Percentiles rank a stretch among this genome's conserved stretches.
Evolutionary conservation across 2,888 invertebrate species (phyloP).

Genomic region (Ectobius pallidus): DNA sequence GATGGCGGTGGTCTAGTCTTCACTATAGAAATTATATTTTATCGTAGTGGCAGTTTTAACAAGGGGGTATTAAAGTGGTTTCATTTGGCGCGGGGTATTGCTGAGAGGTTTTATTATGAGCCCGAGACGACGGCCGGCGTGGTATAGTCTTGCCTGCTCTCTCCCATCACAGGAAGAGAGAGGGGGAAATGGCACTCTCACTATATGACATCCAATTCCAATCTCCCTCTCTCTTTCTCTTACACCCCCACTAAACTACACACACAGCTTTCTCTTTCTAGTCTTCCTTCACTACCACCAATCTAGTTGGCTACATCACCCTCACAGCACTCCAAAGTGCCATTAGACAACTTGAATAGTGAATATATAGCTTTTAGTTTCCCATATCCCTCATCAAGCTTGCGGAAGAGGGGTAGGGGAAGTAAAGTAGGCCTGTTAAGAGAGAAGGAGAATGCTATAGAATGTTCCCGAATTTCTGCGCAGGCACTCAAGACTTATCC

Average conservation of each 20-base stretch:
- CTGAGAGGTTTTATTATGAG: slow-evolving; percentile 35
- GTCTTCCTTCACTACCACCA: slow-evolving; percentile 27
- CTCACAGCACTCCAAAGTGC: slow-evolving; percentile 37
- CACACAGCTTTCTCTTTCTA: slow-evolving; percentile 2
- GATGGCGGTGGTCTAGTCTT: neutral
- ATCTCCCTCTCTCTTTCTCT: slow-evolving; percentile 11
- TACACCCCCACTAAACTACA: slow-evolving; percentile 19
- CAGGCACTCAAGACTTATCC: no score
- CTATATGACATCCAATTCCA: slow-evolving; percentile 38
- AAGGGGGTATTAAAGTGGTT: slow-evolving; percentile 39
- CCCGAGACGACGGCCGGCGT: neutral
- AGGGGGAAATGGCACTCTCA: slow-evolving; percentile 28
- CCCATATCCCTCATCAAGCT: slow-evolving; percentile 34
- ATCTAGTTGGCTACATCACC: slow-evolving; percentile 35
- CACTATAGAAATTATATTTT: slow-evolving; percentile 37
- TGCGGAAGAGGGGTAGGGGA: neutral
- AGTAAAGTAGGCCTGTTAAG: slow-evolving; percentile 1
- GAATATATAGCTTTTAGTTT: slow-evolving; percentile 42
- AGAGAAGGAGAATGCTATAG: slow-evolving; percentile 22
- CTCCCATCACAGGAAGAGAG: neutral
- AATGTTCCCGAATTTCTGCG: slow-evolving; percentile 11
- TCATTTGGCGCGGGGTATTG: slow-evolving; percentile 29
- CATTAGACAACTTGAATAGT: slow-evolving; percentile 43
- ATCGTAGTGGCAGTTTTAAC: slow-evolving; percentile 32
- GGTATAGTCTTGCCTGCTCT: neutral